These are phyloP conservation scores for Myodes glareolus DNA, from an alignment of 2,113 vertebrate genomes.

Conservation along the genomic window DNA sequence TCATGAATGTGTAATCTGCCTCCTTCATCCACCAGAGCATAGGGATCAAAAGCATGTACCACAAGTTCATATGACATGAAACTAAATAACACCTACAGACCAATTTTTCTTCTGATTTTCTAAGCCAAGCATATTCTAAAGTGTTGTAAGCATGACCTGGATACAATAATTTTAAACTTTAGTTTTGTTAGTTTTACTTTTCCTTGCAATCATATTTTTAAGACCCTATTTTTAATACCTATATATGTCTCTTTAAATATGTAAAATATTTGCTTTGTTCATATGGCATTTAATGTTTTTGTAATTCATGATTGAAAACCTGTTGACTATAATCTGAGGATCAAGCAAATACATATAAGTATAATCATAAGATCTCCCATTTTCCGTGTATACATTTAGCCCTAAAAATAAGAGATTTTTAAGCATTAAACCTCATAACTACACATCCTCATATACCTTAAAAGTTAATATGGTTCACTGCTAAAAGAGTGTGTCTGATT, in stretches of 20 bases:
- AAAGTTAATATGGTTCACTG: neutral
- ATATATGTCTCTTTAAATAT: neutral
- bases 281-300: rapidly evolving
- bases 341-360: neutral
- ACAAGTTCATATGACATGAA: rapidly evolving
- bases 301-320: neutral
- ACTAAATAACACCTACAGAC: neutral
- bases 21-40: neutral
- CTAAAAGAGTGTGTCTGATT: neutral
- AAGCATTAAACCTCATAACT: neutral
- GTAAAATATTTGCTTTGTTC: neutral
- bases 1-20: neutral
- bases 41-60: neutral
- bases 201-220: neutral
- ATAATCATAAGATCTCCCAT: neutral
- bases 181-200: neutral
- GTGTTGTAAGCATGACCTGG: neutral
- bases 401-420: neutral
- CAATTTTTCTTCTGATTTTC: neutral
- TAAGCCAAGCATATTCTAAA: neutral
- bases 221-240: neutral
- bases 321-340: neutral
- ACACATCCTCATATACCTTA: neutral
- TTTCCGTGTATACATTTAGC: neutral
- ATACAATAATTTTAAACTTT: neutral